These are phyloP conservation scores for Melinaea menophilus DNA, from an alignment of 2,888 invertebrate species.

Conservation along the genomic window DNA sequence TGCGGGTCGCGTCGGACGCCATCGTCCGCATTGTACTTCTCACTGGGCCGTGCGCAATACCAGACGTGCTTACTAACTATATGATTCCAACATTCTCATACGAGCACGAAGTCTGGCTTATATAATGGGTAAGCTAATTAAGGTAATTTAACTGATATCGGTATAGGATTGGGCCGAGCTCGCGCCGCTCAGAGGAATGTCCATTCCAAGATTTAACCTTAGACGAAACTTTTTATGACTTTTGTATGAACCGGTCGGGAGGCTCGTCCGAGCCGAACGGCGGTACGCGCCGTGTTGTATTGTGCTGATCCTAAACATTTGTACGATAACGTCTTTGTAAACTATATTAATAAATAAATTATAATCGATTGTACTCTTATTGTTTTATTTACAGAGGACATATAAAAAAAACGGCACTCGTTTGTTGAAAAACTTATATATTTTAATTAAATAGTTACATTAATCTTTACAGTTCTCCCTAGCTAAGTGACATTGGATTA, in stretches of 20 bases:
- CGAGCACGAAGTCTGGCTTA: slow-evolving; percentile 52
- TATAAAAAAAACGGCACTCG: slow-evolving; percentile 14
- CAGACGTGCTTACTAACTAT: slow-evolving; percentile 40
- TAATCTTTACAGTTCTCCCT: slow-evolving; percentile 75
- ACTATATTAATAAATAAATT: slow-evolving; percentile 76
- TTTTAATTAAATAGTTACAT: slow-evolving; percentile 78
- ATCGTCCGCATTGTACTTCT: slow-evolving; percentile 52
- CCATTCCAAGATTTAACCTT: slow-evolving; percentile 58
- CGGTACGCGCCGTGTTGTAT: slow-evolving; percentile 44
- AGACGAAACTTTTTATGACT: slow-evolving; percentile 36
- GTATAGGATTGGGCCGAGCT: slow-evolving; percentile 37
- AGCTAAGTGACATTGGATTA: slow-evolving; percentile 69
- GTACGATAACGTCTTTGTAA: slow-evolving; percentile 76
- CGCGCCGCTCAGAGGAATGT: slow-evolving; percentile 45
- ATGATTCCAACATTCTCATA: background rate
- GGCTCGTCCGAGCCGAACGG: slow-evolving; percentile 35
- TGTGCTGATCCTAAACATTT: slow-evolving; percentile 62
- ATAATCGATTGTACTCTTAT: slow-evolving; percentile 69
- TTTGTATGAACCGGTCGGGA: slow-evolving; percentile 38
- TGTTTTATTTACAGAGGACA: slow-evolving; percentile 47
- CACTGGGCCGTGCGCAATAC: slow-evolving; percentile 66
- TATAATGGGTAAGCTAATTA: slow-evolving; percentile 56
- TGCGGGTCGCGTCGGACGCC: slow-evolving; percentile 40
- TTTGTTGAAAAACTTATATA: slow-evolving; percentile 73
- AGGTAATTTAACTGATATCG: slow-evolving; percentile 59